Base-by-base conservation (phyloP, 2,888 invertebrate genomes). In the Anodontia alba region DNA sequence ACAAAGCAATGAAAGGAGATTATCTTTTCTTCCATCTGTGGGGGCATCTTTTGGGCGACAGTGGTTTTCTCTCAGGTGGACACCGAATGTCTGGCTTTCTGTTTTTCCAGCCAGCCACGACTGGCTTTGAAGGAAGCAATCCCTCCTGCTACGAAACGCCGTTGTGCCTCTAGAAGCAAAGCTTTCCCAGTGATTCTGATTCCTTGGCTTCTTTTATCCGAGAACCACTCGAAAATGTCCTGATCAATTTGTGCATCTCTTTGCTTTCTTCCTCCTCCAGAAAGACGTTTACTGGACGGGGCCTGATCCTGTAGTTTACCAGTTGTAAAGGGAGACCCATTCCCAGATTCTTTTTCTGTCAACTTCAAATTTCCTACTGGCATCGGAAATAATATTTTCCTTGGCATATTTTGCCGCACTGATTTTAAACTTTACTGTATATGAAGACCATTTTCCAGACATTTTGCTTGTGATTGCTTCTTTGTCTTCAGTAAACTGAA, bases 171-270 rank as follows among this genome's bases (percentile, higher is more conserved):
- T 5, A 66, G 23, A 20, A 66, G 23, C 33, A 78, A 42, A 33
- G 46, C 49, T 38, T 73, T 78, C 2, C 78, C 73, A 7, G 78
- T 78, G 12, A 78, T 49, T 38, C 67, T 10, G 5, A 73, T 36
- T 31, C 78, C 73, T 62, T 31, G 12, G 7, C 51, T 36, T 12
- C 78, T 49, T 38, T 29, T 29, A 31, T 78, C 78, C 20, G 38
- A 46, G 51, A 73, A 78, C 78, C 71, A 76, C 33, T 76, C 46
- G 38, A 76, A 76, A 71, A 76, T 62, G n/a, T 71, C 62, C 33
- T 43, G 29, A 54, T 76, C 76, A 46, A 67, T 31, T 0, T 46
- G 1, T 12, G 46, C 49, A 33, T 67, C 38, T 36, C 38, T 51
- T 23, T 54, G 51, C 51, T 54, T 72, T 36, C 72, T 49, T 17